These are phyloP conservation scores for Archivesica marissinica DNA, from an alignment of 1,140 invertebrate species.

Conservation along the genomic window DNA sequence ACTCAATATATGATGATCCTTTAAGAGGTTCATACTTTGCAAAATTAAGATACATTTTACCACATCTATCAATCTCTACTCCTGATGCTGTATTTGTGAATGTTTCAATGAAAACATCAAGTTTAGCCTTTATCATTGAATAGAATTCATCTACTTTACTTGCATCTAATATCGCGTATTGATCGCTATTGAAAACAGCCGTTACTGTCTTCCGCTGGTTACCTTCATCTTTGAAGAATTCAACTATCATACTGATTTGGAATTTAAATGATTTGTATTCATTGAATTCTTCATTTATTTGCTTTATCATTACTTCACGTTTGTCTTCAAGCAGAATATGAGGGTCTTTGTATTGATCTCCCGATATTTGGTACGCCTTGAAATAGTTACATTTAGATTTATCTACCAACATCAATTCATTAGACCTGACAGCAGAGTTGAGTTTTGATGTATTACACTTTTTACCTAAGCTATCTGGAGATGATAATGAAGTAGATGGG, in stretches of 20 bases:
- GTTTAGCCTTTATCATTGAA: background rate
- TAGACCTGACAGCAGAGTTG: too few species aligned
- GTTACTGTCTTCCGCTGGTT: background rate
- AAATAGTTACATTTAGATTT: background rate
- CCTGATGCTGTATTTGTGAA: conserved; percentile 1
- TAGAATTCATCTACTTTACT: background rate
- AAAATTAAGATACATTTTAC: conserved; percentile 4
- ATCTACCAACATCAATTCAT: background rate
- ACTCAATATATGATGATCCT: conserved; percentile 28
- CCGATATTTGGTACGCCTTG: background rate
- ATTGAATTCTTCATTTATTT: conserved; percentile 12
- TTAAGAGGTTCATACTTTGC: conserved; percentile 38
- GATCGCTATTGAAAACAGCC: background rate
- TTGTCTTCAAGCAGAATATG: background rate
- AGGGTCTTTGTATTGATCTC: conserved; percentile 7
- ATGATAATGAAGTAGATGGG: too few species aligned
- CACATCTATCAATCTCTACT: background rate
- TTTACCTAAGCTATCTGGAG: background rate
- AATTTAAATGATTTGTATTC: conserved; percentile 7
- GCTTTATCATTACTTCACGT: background rate
- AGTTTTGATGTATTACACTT: background rate
- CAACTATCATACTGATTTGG: background rate
- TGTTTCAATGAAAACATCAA: background rate
- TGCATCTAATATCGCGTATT: background rate
- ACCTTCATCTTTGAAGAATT: background rate